Evolutionary conservation across 2,113 vertebrate genomes (phyloP).

Genomic region (Mirounga angustirostris): DNA sequence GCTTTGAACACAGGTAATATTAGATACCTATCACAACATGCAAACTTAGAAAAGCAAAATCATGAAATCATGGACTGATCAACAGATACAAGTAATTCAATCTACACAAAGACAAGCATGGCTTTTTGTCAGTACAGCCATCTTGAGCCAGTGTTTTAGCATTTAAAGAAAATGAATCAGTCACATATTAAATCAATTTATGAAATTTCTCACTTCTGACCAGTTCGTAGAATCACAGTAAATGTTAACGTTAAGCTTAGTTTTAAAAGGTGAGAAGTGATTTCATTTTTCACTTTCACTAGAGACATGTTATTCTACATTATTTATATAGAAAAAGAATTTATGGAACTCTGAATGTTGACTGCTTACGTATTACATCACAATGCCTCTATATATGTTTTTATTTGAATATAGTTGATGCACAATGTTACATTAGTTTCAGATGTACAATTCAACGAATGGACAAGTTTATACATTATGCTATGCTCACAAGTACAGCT

Average conservation of each 20-base stretch:
- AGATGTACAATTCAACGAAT: not conserved
- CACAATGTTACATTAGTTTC: not conserved
- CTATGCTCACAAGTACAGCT: not conserved
- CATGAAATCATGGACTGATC: not conserved
- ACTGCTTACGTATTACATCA: constrained; percentile 36
- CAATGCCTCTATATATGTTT: not conserved
- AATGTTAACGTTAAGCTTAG: constrained; percentile 29
- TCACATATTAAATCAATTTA: not conserved
- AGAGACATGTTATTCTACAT: constrained; percentile 52
- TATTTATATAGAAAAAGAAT: constrained; percentile 71
- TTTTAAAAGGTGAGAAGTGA: constrained; percentile 58
- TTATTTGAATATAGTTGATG: not conserved
- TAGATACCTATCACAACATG: not conserved
- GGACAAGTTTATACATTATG: not conserved
- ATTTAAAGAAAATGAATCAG: constrained; percentile 1
- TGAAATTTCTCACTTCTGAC: not conserved
- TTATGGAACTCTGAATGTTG: constrained; percentile 14
- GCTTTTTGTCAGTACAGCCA: not conserved
- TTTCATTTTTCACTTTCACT: constrained; percentile 24
- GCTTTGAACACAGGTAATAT: not conserved
- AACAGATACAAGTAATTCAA: not conserved
- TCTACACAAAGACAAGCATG: not conserved
- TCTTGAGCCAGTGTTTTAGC: not conserved
- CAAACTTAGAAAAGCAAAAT: not conserved
- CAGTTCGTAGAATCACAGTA: constrained; percentile 35